Conservation (phyloP, 2,113 vertebrate species). For the Hassar affinis region DNA sequence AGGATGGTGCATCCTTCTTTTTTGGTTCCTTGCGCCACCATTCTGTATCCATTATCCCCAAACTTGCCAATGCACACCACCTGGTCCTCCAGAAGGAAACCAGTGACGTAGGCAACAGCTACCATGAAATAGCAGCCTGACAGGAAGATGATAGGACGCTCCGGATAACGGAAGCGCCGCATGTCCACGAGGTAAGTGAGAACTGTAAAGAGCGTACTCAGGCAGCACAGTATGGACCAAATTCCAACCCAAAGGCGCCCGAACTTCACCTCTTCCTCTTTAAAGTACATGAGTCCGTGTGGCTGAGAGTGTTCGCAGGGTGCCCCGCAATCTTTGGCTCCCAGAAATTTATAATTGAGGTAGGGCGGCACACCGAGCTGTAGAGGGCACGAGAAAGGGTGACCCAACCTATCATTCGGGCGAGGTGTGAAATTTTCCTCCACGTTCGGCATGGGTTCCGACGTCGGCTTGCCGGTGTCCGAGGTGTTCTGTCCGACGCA, state of each 20-base stretch:
- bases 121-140: conserved; percentile 95
- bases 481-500: conserved; percentile 87
- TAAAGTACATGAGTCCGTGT: conserved; percentile 88
- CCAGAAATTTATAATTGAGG: conserved; percentile 86
- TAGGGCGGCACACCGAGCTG: conserved; percentile 87
- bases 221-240: conserved; percentile 84
- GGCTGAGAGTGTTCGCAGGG: conserved; percentile 83
- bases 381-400: conserved; percentile 82
- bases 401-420: conserved; percentile 47
- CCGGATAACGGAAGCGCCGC: conserved; percentile 86
- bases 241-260: conserved; percentile 86
- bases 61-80: conserved; percentile 86
- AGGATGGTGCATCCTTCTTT: conserved; percentile 89
- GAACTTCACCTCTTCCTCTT: conserved; percentile 83
- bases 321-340: conserved; percentile 86
- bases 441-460: conserved; percentile 67
- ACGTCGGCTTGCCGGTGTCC: conserved; percentile 67
- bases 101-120: conserved; percentile 80
- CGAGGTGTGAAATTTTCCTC: conserved; percentile 68
- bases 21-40: conserved; percentile 89
- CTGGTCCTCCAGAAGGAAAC: conserved; percentile 84
- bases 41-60: conserved; percentile 79
- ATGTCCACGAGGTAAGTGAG: conserved; percentile 89
- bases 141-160: conserved; percentile 89
- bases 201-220: conserved; percentile 88